Base-by-base conservation (phyloP, 2,113 vertebrate species). In the Gymnocephalus cernua region DNA sequence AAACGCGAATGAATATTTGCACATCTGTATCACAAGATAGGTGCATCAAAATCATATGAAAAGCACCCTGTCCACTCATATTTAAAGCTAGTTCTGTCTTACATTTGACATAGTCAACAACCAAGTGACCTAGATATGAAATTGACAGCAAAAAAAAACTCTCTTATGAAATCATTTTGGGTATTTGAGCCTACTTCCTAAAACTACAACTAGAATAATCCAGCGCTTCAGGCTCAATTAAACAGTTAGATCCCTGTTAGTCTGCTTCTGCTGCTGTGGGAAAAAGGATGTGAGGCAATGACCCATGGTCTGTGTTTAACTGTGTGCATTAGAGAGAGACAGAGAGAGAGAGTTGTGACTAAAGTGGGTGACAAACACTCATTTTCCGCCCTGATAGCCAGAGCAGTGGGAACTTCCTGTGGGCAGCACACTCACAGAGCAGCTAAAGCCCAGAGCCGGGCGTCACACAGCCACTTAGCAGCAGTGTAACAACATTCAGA, bases 351-450 rank as follows among this genome's bases (percentile, higher is more conserved):
- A 83, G 77, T 70, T 90, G 80, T 85, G 84, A 80, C 88, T 88
- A 76, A 91, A 87, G 88, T 86, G 84, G 79, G 75, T 91, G 88
- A 94, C 90, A 94, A 95, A 94, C 93, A 93, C 81, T 88, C 78
- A 94, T 95, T 94, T 95, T 95, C 94, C 90, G 89, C 91, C 87
- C 90, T 86, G 93, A 95, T 95, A 94, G 87, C 79, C 93, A 87
- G 79, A 87, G 86, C 90, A 94, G 94, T 95, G 93, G 94, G 94
- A 95, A 95, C 91, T 93, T 95, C 94, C 94, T 93, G 89, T 80
- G 69, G 78, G 66, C 50, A 68, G 45, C 73, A 53, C 69, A 90
- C 93, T 93, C 93, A 95, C 86, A 88, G 84, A 80, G 69, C 76
- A 64, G 84, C 77, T 79, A 14, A 85, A 86, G 54, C 50, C 79